Evolutionary conservation across 2,797 vertebrate genomes (phyloP).

Genomic region (Eulemur coronatus): DNA sequence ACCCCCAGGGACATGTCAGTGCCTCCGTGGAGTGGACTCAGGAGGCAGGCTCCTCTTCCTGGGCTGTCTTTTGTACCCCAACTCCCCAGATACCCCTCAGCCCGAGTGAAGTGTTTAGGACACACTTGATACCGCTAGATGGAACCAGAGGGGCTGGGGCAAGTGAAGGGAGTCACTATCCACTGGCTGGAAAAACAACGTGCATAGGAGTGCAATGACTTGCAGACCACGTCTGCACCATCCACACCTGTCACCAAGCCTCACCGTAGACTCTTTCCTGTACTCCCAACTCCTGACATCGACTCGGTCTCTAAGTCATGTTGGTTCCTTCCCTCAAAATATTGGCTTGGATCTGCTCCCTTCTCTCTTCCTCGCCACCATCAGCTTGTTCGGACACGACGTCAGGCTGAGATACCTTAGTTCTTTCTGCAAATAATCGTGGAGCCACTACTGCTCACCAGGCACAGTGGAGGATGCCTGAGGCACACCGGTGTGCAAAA

Average conservation of each 20-base stretch:
- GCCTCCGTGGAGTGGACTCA: not conserved
- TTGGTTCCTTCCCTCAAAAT: not conserved
- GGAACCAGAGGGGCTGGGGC: not conserved
- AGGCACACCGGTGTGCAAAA: not conserved
- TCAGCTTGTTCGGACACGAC: not conserved
- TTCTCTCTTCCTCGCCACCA: not conserved
- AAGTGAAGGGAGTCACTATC: not conserved
- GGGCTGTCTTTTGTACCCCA: not conserved
- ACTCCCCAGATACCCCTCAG: not conserved
- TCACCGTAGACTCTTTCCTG: not conserved
- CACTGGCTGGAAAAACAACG: not conserved
- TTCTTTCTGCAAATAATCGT: not conserved
- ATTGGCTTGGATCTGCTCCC: not conserved
- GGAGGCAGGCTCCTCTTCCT: not conserved
- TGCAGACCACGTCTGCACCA: not conserved
- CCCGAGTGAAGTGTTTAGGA: not conserved
- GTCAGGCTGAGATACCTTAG: not conserved
- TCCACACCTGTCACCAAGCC: not conserved
- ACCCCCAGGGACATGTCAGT: not conserved
- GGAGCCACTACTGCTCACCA: not conserved
- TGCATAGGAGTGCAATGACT: not conserved
- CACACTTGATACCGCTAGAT: not conserved
- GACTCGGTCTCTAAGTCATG: not conserved
- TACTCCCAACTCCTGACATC: not conserved
- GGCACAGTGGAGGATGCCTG: accelerated